These are phyloP conservation scores for Hetaerina titia DNA, from an alignment of 2,888 invertebrate species.

Conservation along the genomic window DNA sequence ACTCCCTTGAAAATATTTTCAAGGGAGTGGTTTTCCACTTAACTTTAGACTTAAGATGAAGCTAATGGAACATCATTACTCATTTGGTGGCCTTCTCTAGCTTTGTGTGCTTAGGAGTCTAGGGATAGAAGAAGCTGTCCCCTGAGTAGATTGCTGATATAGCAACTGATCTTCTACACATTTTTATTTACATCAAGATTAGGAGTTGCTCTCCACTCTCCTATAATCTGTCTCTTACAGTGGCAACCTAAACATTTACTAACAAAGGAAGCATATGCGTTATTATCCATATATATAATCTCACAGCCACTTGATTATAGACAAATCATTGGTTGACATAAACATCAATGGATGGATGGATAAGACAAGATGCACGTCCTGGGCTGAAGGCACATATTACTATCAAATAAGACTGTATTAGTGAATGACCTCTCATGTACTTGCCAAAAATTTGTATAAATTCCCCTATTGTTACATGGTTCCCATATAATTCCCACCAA, in stretches of 20 bases:
- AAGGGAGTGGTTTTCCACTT: too few species aligned
- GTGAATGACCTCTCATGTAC: background rate
- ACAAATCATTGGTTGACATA: background rate
- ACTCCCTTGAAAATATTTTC: too few species aligned
- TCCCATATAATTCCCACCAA: background rate
- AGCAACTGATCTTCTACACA: too few species aligned
- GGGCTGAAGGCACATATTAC: background rate
- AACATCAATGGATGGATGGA: background rate
- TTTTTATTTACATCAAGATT: too few species aligned
- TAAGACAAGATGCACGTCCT: background rate
- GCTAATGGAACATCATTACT: too few species aligned
- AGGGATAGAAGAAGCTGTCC: too few species aligned
- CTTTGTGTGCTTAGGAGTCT: too few species aligned
- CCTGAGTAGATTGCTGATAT: too few species aligned
- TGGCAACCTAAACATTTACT: background rate
- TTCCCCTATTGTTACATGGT: background rate
- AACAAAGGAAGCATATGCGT: background rate
- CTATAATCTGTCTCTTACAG: too few species aligned
- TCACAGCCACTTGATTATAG: background rate
- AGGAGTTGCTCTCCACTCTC: too few species aligned
- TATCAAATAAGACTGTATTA: background rate
- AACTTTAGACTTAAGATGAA: too few species aligned
- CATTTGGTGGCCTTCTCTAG: too few species aligned
- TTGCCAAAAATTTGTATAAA: background rate
- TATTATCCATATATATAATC: background rate